Percentiles rank a stretch among this genome's conserved stretches.
Evolutionary conservation across 2,888 invertebrate genomes (phyloP).

Genomic region (Phengaris arion): DNA sequence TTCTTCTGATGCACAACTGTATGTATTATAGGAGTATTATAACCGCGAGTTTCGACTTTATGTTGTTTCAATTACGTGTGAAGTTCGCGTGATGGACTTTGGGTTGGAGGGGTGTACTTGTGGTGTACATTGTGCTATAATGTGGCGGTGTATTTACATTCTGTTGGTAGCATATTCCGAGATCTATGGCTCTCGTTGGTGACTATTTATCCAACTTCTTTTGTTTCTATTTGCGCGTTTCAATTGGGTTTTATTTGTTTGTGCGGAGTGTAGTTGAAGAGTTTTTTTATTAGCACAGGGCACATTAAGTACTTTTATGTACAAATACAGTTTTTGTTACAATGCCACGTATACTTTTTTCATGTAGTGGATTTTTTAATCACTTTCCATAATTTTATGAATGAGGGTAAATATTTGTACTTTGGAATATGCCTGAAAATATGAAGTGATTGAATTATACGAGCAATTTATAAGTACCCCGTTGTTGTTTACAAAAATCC

Average conservation of each 20-base stretch:
- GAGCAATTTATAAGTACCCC: too few species aligned
- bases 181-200: slow-evolving; percentile 35
- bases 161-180: slow-evolving; percentile 37
- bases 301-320: background rate
- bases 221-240: slow-evolving; percentile 26
- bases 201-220: slow-evolving; percentile 33
- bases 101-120: slow-evolving; percentile 23
- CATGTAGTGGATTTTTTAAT: background rate
- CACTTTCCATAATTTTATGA: background rate
- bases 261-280: slow-evolving; percentile 1
- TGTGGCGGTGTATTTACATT: slow-evolving; percentile 39
- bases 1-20: slow-evolving; percentile 37
- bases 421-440: too few species aligned
- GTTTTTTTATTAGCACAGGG: too few species aligned
- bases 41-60: slow-evolving; percentile 23
- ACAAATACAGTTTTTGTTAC: background rate
- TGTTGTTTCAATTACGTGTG: background rate
- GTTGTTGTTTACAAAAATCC: too few species aligned
- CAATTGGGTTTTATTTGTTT: slow-evolving; percentile 20
- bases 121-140: slow-evolving; percentile 36
- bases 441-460: too few species aligned
- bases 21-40: background rate
- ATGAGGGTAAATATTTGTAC: too few species aligned
- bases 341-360: background rate
- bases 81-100: slow-evolving; percentile 29